A percentile compares a stretch with the other conserved stretches of the same genome.
These are phyloP conservation scores for Crotalus tigris DNA, from an alignment of 2,113 vertebrate species.

Conservation along the genomic window DNA sequence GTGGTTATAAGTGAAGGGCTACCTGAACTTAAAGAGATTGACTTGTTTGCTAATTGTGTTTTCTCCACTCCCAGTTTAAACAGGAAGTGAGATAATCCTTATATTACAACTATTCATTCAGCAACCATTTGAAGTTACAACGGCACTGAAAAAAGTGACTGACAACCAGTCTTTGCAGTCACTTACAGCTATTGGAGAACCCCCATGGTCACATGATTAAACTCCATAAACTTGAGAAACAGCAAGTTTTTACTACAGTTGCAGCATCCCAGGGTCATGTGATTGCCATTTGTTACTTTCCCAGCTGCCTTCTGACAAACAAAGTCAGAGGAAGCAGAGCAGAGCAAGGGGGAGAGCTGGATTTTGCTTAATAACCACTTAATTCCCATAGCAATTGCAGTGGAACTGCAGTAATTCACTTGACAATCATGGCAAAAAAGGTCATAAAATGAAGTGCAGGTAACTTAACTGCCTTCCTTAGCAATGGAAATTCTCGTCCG, in stretches of 20 bases:
- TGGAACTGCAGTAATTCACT: background rate
- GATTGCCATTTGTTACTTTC: background rate
- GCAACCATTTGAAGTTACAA: background rate
- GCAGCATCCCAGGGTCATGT: background rate
- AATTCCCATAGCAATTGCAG: background rate
- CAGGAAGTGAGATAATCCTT: background rate
- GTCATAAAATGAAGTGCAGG: background rate
- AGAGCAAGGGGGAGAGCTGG: background rate
- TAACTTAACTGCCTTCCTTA: background rate
- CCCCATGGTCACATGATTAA: background rate
- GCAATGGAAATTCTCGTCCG: background rate
- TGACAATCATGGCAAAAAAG: background rate
- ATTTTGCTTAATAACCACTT: background rate
- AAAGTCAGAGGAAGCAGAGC: background rate
- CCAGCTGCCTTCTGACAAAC: background rate
- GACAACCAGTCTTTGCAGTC: background rate
- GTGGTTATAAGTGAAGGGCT: background rate
- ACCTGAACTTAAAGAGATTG: slow-evolving; percentile 14
- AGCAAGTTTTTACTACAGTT: background rate
- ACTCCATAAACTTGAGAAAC: background rate
- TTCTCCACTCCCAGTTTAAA: background rate
- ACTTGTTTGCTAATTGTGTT: background rate
- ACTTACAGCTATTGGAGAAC: background rate
- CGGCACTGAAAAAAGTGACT: background rate
- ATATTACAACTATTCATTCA: too few species aligned